phyloP scores from a whole-genome alignment of 2,888 invertebrate species.

The Melipona bicolor region DNA sequence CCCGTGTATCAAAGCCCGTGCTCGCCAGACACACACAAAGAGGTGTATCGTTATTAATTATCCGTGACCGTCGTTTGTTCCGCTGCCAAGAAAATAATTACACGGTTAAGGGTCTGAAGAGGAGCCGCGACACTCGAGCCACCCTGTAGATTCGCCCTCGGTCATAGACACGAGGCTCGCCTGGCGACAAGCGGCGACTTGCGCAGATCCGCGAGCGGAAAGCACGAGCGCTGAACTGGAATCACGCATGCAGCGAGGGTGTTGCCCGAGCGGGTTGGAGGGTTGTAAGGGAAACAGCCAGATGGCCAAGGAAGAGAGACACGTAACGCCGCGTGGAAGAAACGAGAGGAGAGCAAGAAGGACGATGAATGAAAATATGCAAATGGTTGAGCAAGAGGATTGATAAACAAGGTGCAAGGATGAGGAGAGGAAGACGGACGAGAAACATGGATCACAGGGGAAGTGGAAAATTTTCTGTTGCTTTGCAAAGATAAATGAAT shows the following conservation, averaged over 20 bases:
- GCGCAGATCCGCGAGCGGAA: slow-evolving; percentile 48
- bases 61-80: background rate
- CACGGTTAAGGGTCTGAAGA: slow-evolving; percentile 9
- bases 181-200: slow-evolving; percentile 45
- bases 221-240: slow-evolving; percentile 15
- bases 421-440: no score
- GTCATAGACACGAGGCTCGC: slow-evolving; percentile 45
- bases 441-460: no score
- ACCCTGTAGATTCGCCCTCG: slow-evolving; percentile 43
- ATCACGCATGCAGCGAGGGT: slow-evolving; percentile 54
- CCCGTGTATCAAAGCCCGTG: no score
- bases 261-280: slow-evolving; percentile 26
- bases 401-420: background rate
- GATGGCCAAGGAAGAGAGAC: background rate
- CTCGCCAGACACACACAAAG: no score
- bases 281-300: background rate
- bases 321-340: background rate
- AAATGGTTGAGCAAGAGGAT: no score
- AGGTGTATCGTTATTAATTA: slow-evolving; percentile 10
- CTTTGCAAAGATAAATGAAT: background rate
- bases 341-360: background rate
- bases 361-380: background rate
- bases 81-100: slow-evolving; percentile 32
- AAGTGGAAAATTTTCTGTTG: background rate
- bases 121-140: slow-evolving; percentile 35